Conservation (phyloP, 2,113 vertebrate species). For the Toxotes jaculatrix region DNA sequence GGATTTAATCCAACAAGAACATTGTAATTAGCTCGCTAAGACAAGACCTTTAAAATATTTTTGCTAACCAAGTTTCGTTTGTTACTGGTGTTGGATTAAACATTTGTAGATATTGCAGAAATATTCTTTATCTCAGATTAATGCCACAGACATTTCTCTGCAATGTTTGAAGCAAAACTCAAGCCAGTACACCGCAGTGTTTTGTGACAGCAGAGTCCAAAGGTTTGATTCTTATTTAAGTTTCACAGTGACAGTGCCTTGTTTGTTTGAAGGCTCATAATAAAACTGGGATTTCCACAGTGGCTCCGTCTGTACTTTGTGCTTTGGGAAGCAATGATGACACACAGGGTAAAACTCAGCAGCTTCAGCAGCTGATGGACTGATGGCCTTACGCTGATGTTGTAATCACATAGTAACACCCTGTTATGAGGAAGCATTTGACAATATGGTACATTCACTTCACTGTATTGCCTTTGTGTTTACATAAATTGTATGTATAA, state of each 20-base stretch:
- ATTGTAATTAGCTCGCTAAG: constrained; percentile 22
- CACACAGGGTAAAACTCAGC: constrained; percentile 8
- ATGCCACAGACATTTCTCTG: not conserved
- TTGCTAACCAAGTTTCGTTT: constrained; percentile 3
- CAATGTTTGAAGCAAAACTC: not conserved
- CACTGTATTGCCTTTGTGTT: not conserved
- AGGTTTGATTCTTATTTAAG: not conserved
- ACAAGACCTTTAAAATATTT: constrained; percentile 26
- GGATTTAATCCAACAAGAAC: constrained; percentile 36
- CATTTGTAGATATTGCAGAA: not conserved
- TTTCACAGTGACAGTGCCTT: not conserved
- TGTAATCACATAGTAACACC: constrained; percentile 7
- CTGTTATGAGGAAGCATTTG: not conserved
- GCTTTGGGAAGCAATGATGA: constrained; percentile 12
- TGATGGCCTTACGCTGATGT: constrained; percentile 9
- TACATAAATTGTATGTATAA: not conserved
- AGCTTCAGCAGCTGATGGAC: constrained; percentile 20
- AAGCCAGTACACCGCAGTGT: not conserved
- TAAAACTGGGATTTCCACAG: constrained; percentile 10
- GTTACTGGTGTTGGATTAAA: not conserved
- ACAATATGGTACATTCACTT: not conserved
- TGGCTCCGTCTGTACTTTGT: constrained; percentile 5
- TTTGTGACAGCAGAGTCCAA: not conserved
- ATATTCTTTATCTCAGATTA: not conserved
- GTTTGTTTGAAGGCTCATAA: constrained; percentile 32